Evolutionary conservation across 2,797 vertebrate genomes (phyloP).

Genomic region (Clarias platycephalus): DNA sequence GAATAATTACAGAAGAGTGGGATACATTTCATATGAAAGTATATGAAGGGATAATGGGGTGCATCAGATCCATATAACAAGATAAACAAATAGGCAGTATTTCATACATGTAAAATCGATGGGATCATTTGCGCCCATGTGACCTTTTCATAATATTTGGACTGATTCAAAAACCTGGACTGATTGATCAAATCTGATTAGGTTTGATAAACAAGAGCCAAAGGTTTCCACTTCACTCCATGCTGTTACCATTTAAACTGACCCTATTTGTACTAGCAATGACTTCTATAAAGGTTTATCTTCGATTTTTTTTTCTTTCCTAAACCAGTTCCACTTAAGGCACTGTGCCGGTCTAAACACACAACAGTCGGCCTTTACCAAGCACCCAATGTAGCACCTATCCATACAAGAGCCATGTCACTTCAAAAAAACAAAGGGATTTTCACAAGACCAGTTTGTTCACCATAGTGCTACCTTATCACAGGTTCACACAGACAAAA

Average conservation of each 20-base stretch:
- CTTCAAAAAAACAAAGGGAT: background rate
- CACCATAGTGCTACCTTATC: conserved; percentile 43
- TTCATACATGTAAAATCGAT: background rate
- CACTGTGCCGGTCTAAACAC: background rate
- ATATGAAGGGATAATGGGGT: background rate
- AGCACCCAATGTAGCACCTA: conserved; percentile 23
- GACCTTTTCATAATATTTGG: background rate
- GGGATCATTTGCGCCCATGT: background rate
- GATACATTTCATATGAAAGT: background rate
- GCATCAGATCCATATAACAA: background rate
- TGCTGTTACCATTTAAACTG: background rate
- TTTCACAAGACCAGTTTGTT: conserved; percentile 45
- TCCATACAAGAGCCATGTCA: background rate
- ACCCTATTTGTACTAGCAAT: background rate
- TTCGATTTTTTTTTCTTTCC: background rate
- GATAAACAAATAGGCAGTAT: background rate
- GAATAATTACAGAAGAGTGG: background rate
- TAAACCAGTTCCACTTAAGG: background rate
- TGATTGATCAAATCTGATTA: background rate
- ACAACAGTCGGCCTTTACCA: conserved; percentile 9
- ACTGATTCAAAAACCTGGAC: background rate
- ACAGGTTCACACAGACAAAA: conserved; percentile 53
- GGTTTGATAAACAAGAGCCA: background rate
- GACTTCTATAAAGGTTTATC: background rate
- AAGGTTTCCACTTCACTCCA: background rate